phyloP scores from a whole-genome alignment of 2,888 invertebrate genomes.

The Hemistola chrysoprasaria region DNA sequence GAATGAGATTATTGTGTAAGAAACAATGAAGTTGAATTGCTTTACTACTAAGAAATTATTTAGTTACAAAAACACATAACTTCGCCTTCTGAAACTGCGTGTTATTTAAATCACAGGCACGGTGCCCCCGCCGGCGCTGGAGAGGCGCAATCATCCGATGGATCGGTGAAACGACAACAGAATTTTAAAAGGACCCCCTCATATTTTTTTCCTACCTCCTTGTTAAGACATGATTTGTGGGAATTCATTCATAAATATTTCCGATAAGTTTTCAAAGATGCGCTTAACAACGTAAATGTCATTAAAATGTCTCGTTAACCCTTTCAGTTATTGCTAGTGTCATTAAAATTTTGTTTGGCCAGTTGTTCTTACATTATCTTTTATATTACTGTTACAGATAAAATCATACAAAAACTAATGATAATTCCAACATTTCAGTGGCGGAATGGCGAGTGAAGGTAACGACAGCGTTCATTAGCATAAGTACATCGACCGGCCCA shows the following conservation, averaged over 20 bases:
- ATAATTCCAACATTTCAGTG: slow-evolving; percentile 24
- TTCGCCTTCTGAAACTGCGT: too few species aligned
- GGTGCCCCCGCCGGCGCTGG: slow-evolving; percentile 31
- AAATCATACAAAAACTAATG: slow-evolving; percentile 11
- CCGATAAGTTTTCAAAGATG: too few species aligned
- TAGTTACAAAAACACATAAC: too few species aligned
- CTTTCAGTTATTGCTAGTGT: too few species aligned
- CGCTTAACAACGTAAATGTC: background rate
- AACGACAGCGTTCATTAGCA: slow-evolving; percentile 59
- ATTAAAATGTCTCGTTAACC: background rate
- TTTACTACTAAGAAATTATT: too few species aligned
- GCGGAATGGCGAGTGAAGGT: too few species aligned
- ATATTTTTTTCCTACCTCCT: slow-evolving; percentile 41
- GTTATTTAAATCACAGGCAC: slow-evolving; percentile 11
- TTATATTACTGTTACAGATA: slow-evolving; percentile 10
- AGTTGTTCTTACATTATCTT: too few species aligned
- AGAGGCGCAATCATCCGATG: slow-evolving; percentile 59
- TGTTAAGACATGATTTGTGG: slow-evolving; percentile 32
- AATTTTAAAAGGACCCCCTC: slow-evolving; percentile 55
- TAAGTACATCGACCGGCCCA: slow-evolving; percentile 47
- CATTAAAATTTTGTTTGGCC: background rate
- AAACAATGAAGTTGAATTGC: too few species aligned
- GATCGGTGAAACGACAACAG: slow-evolving; percentile 49
- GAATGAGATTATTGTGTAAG: too few species aligned
- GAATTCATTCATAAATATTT: slow-evolving; percentile 10